phyloP scores from a whole-genome alignment of 2,888 invertebrate species.

The Acanthosoma haemorrhoidale region DNA sequence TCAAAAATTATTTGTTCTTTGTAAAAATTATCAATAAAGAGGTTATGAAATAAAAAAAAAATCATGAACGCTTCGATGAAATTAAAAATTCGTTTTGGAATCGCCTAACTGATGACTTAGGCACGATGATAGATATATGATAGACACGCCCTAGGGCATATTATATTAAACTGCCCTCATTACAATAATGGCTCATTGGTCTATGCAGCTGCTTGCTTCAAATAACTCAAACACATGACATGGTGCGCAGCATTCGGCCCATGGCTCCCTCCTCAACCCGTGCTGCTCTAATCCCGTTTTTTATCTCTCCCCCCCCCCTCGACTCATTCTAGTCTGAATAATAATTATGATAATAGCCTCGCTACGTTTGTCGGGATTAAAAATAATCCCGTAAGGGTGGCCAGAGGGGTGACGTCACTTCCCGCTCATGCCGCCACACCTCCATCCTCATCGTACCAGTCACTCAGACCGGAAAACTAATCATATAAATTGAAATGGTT shows the following conservation, averaged over 20 bases:
- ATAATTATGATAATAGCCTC: slow-evolving; percentile 27
- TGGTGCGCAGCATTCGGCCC: not conserved
- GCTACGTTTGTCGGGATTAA: slow-evolving; percentile 26
- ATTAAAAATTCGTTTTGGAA: no score
- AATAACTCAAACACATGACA: not conserved
- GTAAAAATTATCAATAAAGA: no score
- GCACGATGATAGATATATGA: no score
- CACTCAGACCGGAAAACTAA: slow-evolving; percentile 1
- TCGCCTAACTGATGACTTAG: no score
- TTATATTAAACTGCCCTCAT: no score
- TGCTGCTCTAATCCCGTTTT: not conserved
- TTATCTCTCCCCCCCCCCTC: not conserved
- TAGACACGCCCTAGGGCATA: no score
- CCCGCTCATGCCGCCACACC: not conserved
- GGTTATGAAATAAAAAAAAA: no score
- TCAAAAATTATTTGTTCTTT: no score
- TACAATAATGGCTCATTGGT: no score
- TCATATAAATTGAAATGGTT: no score
- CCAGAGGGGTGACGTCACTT: slow-evolving; percentile 1
- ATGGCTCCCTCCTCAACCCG: not conserved
- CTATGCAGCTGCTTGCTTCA: not conserved
- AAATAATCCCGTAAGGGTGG: slow-evolving; percentile 20
- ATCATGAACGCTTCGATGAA: no score
- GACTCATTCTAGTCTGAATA: not conserved
- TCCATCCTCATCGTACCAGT: not conserved